phyloP scores from a whole-genome alignment of 2,113 vertebrate species.

The Ovibos moschatus region DNA sequence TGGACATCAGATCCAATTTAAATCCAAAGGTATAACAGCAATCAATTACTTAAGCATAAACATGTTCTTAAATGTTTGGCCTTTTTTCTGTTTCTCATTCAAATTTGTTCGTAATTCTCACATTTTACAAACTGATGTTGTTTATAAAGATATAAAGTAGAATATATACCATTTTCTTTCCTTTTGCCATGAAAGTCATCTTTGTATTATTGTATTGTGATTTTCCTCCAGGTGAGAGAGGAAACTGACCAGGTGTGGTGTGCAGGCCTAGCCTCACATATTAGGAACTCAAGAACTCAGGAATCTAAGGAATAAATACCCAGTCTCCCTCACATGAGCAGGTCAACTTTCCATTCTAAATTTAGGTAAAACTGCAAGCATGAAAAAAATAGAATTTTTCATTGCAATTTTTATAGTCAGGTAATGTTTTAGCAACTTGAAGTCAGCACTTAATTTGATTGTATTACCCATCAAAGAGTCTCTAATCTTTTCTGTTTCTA shows the following conservation, averaged over 20 bases:
- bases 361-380: neutral
- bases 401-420: neutral
- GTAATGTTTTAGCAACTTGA: constrained; percentile 47
- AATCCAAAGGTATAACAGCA: neutral
- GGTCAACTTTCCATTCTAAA: neutral
- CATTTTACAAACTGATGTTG: constrained; percentile 30
- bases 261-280: neutral
- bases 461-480: constrained; percentile 46
- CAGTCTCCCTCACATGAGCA: neutral
- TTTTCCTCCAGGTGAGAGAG: neutral
- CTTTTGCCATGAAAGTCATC: constrained; percentile 18
- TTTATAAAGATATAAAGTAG: constrained; percentile 14
- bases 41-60: constrained; percentile 13
- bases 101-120: constrained; percentile 19
- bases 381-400: constrained; percentile 28
- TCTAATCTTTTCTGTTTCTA: constrained; percentile 54
- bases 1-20: neutral
- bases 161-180: neutral
- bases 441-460: constrained; percentile 59
- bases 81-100: constrained; percentile 29
- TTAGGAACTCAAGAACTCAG: constrained; percentile 19
- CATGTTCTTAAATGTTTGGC: constrained; percentile 34
- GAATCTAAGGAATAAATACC: neutral
- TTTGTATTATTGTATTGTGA: neutral
- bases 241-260: neutral